Evolutionary conservation across 2,113 vertebrate genomes (phyloP).

Genomic region (Dasyprocta punctata): DNA sequence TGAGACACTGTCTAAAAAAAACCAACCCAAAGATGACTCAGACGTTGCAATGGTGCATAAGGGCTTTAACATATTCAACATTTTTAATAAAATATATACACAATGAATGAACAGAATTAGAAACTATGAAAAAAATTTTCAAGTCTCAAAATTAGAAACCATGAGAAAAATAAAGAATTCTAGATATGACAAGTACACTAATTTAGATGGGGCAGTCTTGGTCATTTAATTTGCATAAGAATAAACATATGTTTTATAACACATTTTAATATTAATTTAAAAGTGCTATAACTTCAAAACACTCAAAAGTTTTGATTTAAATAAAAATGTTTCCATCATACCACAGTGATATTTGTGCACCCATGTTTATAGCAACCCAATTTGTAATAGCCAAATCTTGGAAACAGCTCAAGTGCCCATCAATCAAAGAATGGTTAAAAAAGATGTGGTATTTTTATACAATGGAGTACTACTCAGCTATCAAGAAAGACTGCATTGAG

Average conservation of each 20-base stretch:
- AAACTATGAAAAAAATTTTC: background rate
- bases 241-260: background rate
- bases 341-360: too few species aligned
- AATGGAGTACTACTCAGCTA: too few species aligned
- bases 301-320: background rate
- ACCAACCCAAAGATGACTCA: background rate
- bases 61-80: background rate
- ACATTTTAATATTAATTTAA: background rate
- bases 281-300: background rate
- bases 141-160: background rate
- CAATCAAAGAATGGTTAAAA: too few species aligned
- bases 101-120: background rate
- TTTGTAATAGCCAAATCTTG: too few species aligned
- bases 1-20: too few species aligned
- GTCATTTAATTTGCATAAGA: background rate
- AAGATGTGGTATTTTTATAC: too few species aligned
- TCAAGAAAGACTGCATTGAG: too few species aligned
- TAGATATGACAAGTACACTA: background rate
- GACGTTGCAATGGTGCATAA: background rate
- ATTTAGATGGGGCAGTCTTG: background rate
- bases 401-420: too few species aligned
- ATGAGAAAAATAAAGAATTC: background rate
- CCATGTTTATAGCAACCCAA: too few species aligned
- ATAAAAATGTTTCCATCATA: background rate
- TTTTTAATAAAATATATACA: slow-evolving; percentile 24